These are phyloP conservation scores for Pseudonaja textilis DNA, from an alignment of 2,113 vertebrate genomes.

Conservation along the genomic window DNA sequence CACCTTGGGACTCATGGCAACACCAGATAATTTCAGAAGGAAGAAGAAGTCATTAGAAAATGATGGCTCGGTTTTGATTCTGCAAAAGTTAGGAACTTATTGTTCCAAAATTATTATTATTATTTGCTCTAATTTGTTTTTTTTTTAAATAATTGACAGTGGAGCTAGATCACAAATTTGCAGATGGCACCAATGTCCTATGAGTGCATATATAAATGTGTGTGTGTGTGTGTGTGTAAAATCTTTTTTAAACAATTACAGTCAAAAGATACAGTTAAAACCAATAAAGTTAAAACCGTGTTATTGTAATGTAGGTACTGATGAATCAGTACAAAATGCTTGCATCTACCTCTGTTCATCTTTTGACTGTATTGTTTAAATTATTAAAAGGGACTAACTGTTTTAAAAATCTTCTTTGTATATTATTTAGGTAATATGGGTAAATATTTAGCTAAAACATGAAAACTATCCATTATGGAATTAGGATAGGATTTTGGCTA, in stretches of 20 bases:
- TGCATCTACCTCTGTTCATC: no score
- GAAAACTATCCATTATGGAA: neutral
- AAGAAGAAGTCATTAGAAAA: neutral
- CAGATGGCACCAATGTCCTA: neutral
- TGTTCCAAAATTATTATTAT: neutral
- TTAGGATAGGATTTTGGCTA: neutral
- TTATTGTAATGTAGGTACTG: no score
- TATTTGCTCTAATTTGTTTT: neutral
- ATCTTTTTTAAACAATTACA: no score
- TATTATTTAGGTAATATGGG: neutral
- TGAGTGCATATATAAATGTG: neutral
- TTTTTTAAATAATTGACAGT: neutral
- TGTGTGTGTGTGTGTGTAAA: no score
- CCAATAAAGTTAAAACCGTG: no score
- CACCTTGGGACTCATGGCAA: conserved; percentile 3
- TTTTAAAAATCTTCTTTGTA: neutral
- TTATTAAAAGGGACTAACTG: no score
- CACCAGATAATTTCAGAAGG: neutral
- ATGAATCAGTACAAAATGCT: no score
- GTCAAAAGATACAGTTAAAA: no score
- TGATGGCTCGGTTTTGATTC: neutral
- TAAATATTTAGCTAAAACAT: neutral
- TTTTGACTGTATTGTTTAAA: no score
- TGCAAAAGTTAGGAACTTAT: neutral
- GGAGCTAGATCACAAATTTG: neutral